Evolutionary conservation across 2,888 invertebrate species (phyloP), one percentile per base, ranked within the genome.

Genomic region (Meandrusa payeni): DNA sequence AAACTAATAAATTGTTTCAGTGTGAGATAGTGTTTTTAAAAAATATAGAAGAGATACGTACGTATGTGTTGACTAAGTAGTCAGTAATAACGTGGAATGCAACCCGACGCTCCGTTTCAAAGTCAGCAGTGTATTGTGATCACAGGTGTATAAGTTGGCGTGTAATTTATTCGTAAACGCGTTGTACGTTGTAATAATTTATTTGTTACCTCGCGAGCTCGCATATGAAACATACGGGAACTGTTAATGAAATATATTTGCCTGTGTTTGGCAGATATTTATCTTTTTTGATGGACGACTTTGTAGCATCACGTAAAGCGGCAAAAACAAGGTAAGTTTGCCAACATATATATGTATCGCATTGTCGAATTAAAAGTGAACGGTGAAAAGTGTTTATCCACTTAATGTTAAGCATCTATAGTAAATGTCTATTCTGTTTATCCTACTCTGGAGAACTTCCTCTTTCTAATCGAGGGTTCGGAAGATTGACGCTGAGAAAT

Each of bases 191-290:
- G 19, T 42, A 41, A 40, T 29, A 19, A 10, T 37, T 31, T 33
- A 23, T 23, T 32, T 29, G 37, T 41, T 19, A 23, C 22, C 29
- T 27, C 23, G 24, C 24, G 38, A 29, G 27, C 15, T 37, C 23
- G 37, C 37, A 42, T 37, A 59, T 57, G 59, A 55, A 51, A 48
- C 41, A 33, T 20, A 20, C 39, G 17, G 22, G 43, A 27, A 23
- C 27, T 9, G 34, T 50, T 5, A 48, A 40, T 20, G 12, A 51
- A 46, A 51, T 58, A 17, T 43, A 50, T 44, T 28, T 58, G 26
- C 57, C 57, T 6, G 49, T 51, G 32, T 47, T 57, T 27, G 54
- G 55, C 26, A 58, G 54, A 45, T 55, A 55, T 44, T 11, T 59
- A 5, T 12, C 41, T 5, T 57, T 47, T 28, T 11, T 59, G 7